Base-by-base conservation (phyloP, 2,888 invertebrate genomes). In the Rotaria socialis region DNA sequence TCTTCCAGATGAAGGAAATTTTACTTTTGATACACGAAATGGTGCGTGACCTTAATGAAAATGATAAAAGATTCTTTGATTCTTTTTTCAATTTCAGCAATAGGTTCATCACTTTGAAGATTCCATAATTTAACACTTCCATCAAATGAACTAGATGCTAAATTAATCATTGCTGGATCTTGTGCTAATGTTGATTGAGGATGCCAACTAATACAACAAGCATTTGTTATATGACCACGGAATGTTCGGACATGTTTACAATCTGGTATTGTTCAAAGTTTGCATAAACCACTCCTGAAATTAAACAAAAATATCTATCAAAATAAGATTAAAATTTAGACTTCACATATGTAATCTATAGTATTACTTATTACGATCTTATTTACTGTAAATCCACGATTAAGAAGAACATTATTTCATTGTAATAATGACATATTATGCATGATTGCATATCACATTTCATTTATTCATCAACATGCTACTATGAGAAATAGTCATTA, bases 1-100 rank as follows among this genome's bases (percentile, higher is more conserved):
- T 85, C 96, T 92, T 0, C 99, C 99, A 0, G 96, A 96, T 0
- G 98, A 99, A 92, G 99, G 99, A 92, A 97, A 99, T 86, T 94
- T 94, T 50, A 97, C 91, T 87, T 95, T 93, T 0, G 96, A 94
- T n/a, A 99, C 98, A 85, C 99, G 93, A 89, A 95, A 93, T 0
- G 96, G 95, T 88, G 94, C 93, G 91, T 98, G 98, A 0, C 97
- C 97, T 87, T 35, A 35, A 35, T 35, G 35, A 95, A 95, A 24
- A 98, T 94, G 87, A 67, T 16, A 67, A 14, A 27, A 4, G 8
- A 35, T 16, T 19, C 16, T 35, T 24, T 24, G 24, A 3, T 16
- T 35, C 35, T 35, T 35, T 67, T 67, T 14, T 35, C 16, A 4
- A 58, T 52, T 35, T 86, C 55, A 88, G 85, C 35, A 84, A 85